These are phyloP conservation scores for Halcyon smyrnensis DNA, from an alignment of 2,797 vertebrate species.

Conservation along the genomic window DNA sequence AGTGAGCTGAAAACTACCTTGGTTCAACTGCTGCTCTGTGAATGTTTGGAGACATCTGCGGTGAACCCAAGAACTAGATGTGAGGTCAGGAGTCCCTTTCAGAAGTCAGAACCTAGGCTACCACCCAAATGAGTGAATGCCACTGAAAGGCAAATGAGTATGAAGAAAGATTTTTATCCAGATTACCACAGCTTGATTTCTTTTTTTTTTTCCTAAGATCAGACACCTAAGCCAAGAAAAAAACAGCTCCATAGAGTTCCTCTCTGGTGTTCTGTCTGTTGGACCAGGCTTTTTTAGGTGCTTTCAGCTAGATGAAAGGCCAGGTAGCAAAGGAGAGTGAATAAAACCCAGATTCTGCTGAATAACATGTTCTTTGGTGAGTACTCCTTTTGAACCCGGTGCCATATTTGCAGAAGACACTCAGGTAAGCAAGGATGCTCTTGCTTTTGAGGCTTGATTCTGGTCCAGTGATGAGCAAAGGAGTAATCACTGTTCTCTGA, in stretches of 20 bases:
- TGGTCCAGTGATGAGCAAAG: background rate
- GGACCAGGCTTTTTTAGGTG: background rate
- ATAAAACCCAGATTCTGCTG: background rate
- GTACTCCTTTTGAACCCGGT: background rate
- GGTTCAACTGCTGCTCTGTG: background rate
- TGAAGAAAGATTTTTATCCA: background rate
- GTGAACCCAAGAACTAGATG: background rate
- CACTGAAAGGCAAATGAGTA: background rate
- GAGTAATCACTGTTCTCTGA: background rate
- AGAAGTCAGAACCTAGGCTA: background rate
- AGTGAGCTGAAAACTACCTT: background rate
- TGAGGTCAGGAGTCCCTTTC: background rate
- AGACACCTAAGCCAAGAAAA: background rate
- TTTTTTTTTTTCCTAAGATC: background rate
- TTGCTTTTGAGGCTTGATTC: background rate
- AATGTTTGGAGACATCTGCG: background rate
- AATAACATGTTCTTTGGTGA: background rate
- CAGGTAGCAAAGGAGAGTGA: background rate
- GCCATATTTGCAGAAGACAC: background rate
- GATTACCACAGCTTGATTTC: background rate
- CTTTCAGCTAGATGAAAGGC: background rate
- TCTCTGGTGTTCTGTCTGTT: background rate
- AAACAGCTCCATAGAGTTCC: background rate
- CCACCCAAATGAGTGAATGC: background rate
- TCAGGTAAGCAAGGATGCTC: background rate